Evolutionary conservation across 2,113 vertebrate species (phyloP).

Genomic region (Zapus hudsonius): DNA sequence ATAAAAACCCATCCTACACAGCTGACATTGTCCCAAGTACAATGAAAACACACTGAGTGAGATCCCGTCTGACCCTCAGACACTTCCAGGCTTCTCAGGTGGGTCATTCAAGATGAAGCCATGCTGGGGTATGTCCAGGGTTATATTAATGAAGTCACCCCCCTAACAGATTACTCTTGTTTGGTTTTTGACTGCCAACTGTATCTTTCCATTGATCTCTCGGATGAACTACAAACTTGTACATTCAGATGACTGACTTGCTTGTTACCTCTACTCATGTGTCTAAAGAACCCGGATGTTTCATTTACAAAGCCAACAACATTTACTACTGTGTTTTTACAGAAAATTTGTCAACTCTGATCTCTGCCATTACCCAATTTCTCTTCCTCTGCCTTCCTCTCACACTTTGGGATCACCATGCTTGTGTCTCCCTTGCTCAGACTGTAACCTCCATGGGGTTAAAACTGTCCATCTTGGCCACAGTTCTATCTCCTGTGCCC

Average conservation of each 20-base stretch:
- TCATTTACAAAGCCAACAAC: neutral
- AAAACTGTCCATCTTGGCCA: neutral
- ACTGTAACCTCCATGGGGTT: neutral
- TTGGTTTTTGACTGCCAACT: neutral
- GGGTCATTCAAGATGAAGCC: neutral
- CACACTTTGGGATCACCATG: neutral
- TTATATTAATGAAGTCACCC: neutral
- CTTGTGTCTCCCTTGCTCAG: neutral
- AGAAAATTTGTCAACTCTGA: neutral
- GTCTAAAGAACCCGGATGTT: neutral
- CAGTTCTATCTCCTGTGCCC: neutral
- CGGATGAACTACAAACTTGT: neutral
- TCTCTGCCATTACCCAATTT: no score
- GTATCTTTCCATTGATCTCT: neutral
- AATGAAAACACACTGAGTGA: neutral
- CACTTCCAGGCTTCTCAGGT: neutral
- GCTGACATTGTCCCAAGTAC: neutral
- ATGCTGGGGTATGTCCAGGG: neutral
- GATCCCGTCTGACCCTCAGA: neutral
- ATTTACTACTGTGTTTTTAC: neutral
- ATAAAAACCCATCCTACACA: no score
- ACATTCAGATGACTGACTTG: neutral
- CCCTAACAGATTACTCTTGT: neutral
- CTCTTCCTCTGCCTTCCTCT: neutral
- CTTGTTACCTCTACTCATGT: neutral